A percentile compares a stretch with the other conserved stretches of the same genome.
Conservation (phyloP, 2,888 invertebrate species). For the Urechis unicinctus region DNA sequence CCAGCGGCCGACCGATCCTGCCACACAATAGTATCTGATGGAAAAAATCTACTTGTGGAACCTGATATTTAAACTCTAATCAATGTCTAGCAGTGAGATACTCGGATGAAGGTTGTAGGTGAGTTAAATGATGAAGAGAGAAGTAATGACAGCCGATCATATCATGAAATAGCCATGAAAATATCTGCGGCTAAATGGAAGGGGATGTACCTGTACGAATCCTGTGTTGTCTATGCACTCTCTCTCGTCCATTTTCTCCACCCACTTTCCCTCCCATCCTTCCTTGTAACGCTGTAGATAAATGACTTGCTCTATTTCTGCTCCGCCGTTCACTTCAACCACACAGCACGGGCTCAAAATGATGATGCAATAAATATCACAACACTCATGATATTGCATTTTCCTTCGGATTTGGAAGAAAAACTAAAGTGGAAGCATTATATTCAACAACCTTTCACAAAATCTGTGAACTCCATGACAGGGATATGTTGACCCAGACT, state of each 20-base stretch:
- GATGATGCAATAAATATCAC: not conserved
- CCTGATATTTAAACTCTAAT: no score
- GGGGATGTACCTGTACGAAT: constrained; percentile 17
- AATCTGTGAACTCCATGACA: constrained; percentile 79
- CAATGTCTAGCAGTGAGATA: constrained; percentile 28
- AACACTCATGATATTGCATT: not conserved
- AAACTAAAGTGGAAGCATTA: not conserved
- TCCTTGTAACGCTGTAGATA: constrained; percentile 78
- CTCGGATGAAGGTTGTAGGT: not conserved
- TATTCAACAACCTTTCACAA: constrained; percentile 54
- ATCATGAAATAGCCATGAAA: no score
- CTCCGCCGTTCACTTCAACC: constrained; percentile 52
- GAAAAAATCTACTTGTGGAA: no score
- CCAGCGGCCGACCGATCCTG: no score
- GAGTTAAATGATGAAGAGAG: not conserved
- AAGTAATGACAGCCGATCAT: no score
- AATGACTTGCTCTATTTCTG: constrained; percentile 69
- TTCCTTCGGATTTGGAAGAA: not conserved
- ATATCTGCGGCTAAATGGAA: no score
- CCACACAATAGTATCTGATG: no score
- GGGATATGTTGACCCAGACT: constrained; percentile 74
- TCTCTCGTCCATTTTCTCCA: constrained; percentile 70
- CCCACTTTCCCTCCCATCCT: constrained; percentile 77
- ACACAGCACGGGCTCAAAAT: constrained; percentile 2
- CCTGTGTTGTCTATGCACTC: constrained; percentile 53